Evolutionary conservation across 1,140 invertebrate species (phyloP).

Genomic region (Drosophila seguyi): DNA sequence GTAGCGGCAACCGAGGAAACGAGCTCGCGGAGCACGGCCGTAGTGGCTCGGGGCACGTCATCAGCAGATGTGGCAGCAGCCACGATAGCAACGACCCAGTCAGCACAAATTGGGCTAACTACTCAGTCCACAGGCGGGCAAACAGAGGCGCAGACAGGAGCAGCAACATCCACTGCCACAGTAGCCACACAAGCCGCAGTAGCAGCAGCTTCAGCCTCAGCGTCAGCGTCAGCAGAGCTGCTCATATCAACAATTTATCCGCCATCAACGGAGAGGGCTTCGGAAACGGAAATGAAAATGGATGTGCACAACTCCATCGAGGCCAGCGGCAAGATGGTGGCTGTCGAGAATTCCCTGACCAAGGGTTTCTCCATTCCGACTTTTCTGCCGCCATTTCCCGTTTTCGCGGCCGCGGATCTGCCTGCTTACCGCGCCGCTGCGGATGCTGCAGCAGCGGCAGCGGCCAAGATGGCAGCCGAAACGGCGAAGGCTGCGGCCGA

Average conservation of each 20-base stretch:
- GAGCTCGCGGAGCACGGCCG: constrained; percentile 26
- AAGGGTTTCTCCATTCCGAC: constrained; percentile 84
- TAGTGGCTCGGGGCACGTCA: constrained; percentile 55
- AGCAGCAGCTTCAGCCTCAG: constrained; percentile 10
- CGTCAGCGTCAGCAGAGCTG: constrained; percentile 29
- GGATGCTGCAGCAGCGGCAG: constrained; percentile 55
- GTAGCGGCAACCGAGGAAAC: constrained; percentile 21
- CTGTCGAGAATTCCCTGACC: constrained; percentile 68
- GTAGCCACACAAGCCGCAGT: constrained; percentile 15
- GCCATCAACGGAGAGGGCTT: constrained; percentile 38
- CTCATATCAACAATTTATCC: constrained; percentile 78
- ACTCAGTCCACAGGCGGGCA: constrained; percentile 44
- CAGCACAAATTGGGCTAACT: constrained; percentile 76
- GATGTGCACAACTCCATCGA: constrained; percentile 73
- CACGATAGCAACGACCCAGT: constrained; percentile 49
- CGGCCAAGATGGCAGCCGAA: constrained; percentile 41
- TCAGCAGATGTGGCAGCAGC: constrained; percentile 57
- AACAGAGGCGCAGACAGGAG: constrained; percentile 33
- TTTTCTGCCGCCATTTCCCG: constrained; percentile 80
- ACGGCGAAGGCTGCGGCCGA: constrained; percentile 17
- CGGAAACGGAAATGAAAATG: constrained; percentile 75
- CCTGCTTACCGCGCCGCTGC: constrained; percentile 74
- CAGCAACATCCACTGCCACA: constrained; percentile 16
- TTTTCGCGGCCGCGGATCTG: constrained; percentile 78
- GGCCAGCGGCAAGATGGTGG: constrained; percentile 31